Evolutionary conservation across 1,140 invertebrate genomes (phyloP).

Genomic region (Amyelois transitella): DNA sequence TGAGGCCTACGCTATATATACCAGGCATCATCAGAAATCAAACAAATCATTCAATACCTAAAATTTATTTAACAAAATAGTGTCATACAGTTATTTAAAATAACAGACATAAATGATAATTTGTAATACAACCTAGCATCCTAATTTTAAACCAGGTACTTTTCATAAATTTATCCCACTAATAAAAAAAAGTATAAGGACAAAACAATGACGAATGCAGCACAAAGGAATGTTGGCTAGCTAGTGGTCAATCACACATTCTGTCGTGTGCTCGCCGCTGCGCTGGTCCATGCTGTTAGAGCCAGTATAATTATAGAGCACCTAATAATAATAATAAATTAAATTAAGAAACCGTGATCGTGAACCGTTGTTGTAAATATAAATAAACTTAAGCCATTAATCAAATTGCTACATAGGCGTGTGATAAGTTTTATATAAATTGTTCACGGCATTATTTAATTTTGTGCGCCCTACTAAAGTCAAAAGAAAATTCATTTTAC

Average conservation of each 20-base stretch:
- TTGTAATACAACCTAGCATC: constrained; percentile 71
- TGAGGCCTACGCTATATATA: too few species aligned
- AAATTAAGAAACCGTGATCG: too few species aligned
- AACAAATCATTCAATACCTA: constrained; percentile 61
- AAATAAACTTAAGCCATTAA: too few species aligned
- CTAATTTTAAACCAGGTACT: constrained; percentile 72
- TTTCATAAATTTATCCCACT: constrained; percentile 68
- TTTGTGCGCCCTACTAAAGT: too few species aligned
- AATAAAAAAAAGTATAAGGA: constrained; percentile 49
- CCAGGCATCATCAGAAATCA: too few species aligned
- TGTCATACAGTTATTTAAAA: constrained; percentile 74
- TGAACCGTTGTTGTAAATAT: too few species aligned
- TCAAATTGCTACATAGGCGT: too few species aligned
- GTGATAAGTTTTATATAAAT: too few species aligned
- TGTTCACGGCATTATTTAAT: too few species aligned
- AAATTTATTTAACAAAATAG: constrained; percentile 74
- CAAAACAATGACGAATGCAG: constrained; percentile 63
- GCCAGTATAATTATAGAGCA: too few species aligned
- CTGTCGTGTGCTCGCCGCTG: constrained; percentile 31
- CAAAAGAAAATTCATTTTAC: not conserved
- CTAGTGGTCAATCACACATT: constrained; percentile 36
- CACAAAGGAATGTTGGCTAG: constrained; percentile 71
- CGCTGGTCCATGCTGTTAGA: constrained; percentile 28
- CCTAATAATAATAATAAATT: too few species aligned
- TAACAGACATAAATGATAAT: constrained; percentile 73